Evolutionary conservation across 2,113 vertebrate genomes (phyloP).

Genomic region (Neofelis nebulosa): DNA sequence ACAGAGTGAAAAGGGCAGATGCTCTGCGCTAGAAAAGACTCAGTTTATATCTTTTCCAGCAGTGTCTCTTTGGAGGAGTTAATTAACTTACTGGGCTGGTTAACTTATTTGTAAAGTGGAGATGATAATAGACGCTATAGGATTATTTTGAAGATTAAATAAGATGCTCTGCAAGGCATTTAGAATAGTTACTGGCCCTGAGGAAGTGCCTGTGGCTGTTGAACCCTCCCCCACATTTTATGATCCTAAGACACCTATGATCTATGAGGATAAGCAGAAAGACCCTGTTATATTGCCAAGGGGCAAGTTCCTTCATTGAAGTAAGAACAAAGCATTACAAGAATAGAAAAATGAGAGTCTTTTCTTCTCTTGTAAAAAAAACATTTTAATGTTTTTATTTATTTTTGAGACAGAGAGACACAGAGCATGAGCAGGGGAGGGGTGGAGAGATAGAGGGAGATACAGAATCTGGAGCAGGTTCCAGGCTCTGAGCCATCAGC

Average conservation of each 20-base stretch:
- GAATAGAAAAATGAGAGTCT: neutral
- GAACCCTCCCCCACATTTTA: neutral
- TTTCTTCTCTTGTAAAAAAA: no score
- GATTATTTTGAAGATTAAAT: neutral
- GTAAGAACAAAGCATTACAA: neutral
- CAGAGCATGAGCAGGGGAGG: no score
- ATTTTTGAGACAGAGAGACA: no score
- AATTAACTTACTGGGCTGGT: neutral
- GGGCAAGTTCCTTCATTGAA: neutral
- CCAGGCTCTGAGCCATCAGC: no score
- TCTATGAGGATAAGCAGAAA: neutral
- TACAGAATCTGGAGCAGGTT: no score
- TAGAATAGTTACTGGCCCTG: neutral
- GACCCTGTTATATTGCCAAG: neutral
- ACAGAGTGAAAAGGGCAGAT: neutral
- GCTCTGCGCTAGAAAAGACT: neutral
- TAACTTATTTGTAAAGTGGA: neutral
- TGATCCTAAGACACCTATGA: neutral
- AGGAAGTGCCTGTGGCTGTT: neutral
- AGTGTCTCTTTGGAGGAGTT: neutral
- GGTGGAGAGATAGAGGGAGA: no score
- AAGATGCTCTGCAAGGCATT: neutral
- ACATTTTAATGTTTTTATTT: no score
- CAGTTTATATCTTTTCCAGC: neutral
- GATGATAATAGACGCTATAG: no score